Base-by-base conservation (phyloP, 2,888 invertebrate species). In the Drosophila nigricruria region DNA sequence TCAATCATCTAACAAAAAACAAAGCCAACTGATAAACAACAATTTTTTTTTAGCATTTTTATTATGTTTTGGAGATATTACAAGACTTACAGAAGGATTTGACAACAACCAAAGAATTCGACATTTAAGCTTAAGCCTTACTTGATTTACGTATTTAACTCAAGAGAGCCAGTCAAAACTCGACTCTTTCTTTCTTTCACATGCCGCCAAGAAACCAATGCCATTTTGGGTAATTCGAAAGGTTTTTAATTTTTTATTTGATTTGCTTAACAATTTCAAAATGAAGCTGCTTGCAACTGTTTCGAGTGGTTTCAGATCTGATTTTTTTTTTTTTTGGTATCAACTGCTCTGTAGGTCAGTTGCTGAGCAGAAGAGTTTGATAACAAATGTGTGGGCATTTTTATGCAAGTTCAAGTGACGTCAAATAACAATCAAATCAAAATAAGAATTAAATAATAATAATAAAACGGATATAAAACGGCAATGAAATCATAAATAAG, bases 161-260 rank as follows among this genome's bases (percentile, higher is more conserved):
- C 18, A 56, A 47, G 38, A 36, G 38, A 25, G 34, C 20, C 20
- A 23, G 43, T 25, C 20, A 10, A 40, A 61, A 9, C 52, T 40
- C 18, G 56, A 12, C 49, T 63, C 61, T 63, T 42, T 53, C 58
- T 30, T 49, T 78, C 50, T 61, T 54, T 92, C 94, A 95, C 95
- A 95, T 95, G 95, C 95, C 95, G 95, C 95, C 95, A 95, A 95
- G 95, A 95, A 95, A 95, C 95, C 95, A 95, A 95, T 95, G 95
- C 95, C 95, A 94, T 94, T 94, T 94, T 94, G 32, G 42, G 25
- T 58, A 62, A 58, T 73, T 74, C 65, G 49, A 50, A 23, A 34
- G 16, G 23, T 56, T 78, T 69, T 47, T 60, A 38, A 53, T 56
- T 78, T 69, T 47, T 60, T 27, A 53, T 25, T 53, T 38, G 18